Evolutionary conservation across 1,140 invertebrate species (phyloP).

Genomic region (Portunus trituberculatus): DNA sequence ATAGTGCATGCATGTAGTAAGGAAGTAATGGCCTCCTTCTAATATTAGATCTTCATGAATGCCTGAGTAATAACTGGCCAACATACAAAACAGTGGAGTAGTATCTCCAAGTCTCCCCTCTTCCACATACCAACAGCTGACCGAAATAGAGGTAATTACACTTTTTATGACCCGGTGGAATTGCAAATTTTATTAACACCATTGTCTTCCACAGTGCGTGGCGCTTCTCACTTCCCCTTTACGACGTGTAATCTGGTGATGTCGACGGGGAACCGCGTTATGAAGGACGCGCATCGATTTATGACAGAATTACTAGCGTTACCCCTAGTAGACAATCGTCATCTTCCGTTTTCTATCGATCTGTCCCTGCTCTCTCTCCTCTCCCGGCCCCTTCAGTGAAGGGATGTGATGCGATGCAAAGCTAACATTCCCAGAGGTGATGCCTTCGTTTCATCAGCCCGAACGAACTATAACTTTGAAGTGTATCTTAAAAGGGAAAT

Average conservation of each 20-base stretch:
- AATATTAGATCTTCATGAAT: background rate
- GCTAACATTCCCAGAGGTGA: background rate
- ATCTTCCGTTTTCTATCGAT: background rate
- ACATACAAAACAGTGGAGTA: background rate
- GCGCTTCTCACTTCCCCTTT: background rate
- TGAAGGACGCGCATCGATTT: conserved; percentile 9
- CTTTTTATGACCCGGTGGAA: conserved; percentile 2
- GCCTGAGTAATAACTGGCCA: background rate
- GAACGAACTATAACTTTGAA: background rate
- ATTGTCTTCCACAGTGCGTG: background rate
- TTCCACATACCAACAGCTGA: conserved; percentile 1
- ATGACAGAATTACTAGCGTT: background rate
- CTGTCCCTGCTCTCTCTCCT: background rate
- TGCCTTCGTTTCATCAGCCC: background rate
- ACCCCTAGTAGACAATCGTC: background rate
- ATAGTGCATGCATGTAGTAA: background rate
- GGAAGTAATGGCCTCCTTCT: background rate
- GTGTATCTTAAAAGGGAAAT: conserved; percentile 8
- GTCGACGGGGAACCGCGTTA: conserved; percentile 8
- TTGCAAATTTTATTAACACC: conserved; percentile 23
- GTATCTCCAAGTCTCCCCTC: background rate
- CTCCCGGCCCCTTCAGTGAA: background rate
- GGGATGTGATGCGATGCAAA: background rate
- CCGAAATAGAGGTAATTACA: conserved; percentile 14
- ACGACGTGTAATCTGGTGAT: background rate